Evolutionary conservation across 2,888 invertebrate species (phyloP).

Genomic region (Synergus umbraculus): DNA sequence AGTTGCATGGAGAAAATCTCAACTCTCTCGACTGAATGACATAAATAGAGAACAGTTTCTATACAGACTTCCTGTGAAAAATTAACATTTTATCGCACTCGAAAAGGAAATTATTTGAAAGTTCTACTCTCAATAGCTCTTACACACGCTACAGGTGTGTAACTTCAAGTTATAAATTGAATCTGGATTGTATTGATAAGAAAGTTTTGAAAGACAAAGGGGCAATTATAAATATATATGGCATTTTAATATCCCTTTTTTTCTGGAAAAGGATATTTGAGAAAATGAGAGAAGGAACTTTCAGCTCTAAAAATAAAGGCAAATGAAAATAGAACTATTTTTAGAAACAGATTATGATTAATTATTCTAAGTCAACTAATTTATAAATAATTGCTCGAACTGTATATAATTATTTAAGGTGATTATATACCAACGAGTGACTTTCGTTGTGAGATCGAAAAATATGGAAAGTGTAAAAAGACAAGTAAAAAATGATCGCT

Average conservation of each 20-base stretch:
- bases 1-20: background rate
- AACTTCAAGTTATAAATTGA: background rate
- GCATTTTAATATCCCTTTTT: background rate
- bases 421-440: background rate
- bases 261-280: background rate
- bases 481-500: background rate
- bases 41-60: background rate
- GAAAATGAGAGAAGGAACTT: background rate
- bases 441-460: constrained; percentile 14
- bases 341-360: background rate
- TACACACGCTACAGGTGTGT: background rate
- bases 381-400: background rate
- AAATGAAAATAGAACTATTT: background rate
- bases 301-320: too few species aligned
- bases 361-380: background rate
- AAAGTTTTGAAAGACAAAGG: background rate
- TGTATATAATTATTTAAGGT: background rate
- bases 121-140: background rate
- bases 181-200: background rate
- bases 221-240: background rate
- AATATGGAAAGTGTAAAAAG: background rate
- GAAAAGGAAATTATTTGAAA: constrained; percentile 11
- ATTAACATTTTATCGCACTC: background rate
- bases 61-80: background rate
- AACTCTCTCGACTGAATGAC: background rate